These are phyloP conservation scores for Butorides virescens DNA, from an alignment of 2,113 vertebrate species.

Conservation along the genomic window DNA sequence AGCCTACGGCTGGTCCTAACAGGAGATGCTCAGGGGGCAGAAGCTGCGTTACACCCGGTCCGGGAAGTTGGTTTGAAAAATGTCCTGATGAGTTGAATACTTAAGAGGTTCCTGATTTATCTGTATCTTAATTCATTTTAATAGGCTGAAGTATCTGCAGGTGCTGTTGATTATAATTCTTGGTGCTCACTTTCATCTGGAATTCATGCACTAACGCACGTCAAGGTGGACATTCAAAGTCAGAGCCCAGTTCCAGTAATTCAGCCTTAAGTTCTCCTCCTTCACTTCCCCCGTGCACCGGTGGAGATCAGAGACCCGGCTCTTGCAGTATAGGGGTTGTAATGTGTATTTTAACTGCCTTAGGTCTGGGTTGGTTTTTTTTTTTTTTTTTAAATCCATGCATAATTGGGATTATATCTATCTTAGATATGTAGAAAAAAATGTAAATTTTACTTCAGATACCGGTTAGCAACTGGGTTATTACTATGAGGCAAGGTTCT, in stretches of 20 bases:
- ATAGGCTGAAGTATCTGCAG: conserved; percentile 14
- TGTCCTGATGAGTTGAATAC: neutral
- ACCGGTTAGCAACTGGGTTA: neutral
- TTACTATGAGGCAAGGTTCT: neutral
- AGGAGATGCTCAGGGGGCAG: neutral
- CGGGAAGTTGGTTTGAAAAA: neutral
- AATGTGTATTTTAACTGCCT: neutral
- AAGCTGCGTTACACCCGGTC: neutral
- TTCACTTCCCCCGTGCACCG: neutral
- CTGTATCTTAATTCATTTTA: conserved; percentile 43
- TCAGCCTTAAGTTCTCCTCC: conserved; percentile 23
- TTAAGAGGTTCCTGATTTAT: conserved; percentile 40
- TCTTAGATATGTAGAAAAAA: neutral
- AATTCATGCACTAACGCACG: neutral
- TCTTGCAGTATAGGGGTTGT: neutral
- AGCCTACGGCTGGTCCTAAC: neutral
- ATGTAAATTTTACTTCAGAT: neutral
- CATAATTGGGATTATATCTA: neutral
- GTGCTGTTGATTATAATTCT: conserved; percentile 39
- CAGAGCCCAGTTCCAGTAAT: conserved; percentile 5
- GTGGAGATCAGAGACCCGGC: neutral
- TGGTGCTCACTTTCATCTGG: neutral
- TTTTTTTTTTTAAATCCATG: neutral
- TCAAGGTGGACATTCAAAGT: conserved; percentile 35
- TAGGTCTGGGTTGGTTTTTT: neutral